Percentiles rank a stretch among this genome's conserved stretches.
phyloP scores from a whole-genome alignment of 2,888 invertebrate species.

The Macrosoma leucophasiata region DNA sequence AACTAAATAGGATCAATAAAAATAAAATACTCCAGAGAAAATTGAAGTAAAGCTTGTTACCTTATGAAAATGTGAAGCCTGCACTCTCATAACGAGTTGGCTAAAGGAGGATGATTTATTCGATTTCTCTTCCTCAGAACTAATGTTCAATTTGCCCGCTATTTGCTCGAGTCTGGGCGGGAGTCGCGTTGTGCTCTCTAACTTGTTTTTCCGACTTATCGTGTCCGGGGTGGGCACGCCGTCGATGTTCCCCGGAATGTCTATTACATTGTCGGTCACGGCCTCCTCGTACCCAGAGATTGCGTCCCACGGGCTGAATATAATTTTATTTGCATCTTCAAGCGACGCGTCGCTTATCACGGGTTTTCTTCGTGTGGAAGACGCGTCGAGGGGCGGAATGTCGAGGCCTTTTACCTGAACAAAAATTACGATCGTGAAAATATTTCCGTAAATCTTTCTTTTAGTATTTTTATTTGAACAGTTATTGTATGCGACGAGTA shows the following conservation, averaged over 20 bases:
- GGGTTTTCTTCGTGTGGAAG: slow-evolving; percentile 49
- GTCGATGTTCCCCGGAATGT: slow-evolving; percentile 61
- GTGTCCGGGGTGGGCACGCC: slow-evolving; percentile 33
- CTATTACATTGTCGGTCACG: slow-evolving; percentile 63
- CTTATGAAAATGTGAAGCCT: slow-evolving; percentile 68
- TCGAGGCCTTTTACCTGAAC: slow-evolving; percentile 63
- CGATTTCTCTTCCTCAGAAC: slow-evolving; percentile 63
- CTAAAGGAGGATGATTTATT: slow-evolving; percentile 70
- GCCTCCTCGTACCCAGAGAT: slow-evolving; percentile 63
- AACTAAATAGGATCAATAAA: no score
- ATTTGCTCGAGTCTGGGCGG: slow-evolving; percentile 49
- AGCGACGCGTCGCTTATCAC: slow-evolving; percentile 62
- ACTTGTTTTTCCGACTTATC: slow-evolving; percentile 50
- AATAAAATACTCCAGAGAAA: no score
- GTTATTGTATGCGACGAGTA: no score
- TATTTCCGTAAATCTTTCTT: background rate
- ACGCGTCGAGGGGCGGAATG: slow-evolving; percentile 53
- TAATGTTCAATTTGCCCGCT: slow-evolving; percentile 65
- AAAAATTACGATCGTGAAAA: background rate
- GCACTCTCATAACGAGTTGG: slow-evolving; percentile 68
- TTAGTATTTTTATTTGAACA: no score
- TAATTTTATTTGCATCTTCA: slow-evolving; percentile 72
- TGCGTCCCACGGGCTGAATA: slow-evolving; percentile 72
- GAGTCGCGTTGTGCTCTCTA: slow-evolving; percentile 37
- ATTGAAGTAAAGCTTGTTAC: no score